phyloP scores from a whole-genome alignment of 1,140 invertebrate species.

The Cylas formicarius region DNA sequence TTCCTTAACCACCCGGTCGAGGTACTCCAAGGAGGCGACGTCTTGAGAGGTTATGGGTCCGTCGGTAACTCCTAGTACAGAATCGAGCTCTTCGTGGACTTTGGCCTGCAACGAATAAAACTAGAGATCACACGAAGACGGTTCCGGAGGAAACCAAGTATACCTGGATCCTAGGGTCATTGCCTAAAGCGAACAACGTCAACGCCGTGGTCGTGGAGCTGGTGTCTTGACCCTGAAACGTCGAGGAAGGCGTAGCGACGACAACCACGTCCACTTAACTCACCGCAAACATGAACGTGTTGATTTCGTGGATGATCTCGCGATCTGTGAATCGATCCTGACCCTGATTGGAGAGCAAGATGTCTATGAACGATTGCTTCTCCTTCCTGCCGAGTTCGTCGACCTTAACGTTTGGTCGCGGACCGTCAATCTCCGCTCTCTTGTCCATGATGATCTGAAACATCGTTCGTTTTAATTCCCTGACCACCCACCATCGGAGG shows the following conservation, averaged over 20 bases:
- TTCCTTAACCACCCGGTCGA: conserved; percentile 68
- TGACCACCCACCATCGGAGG: too few species aligned
- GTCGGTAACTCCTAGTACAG: conserved; percentile 51
- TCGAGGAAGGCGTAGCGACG: too few species aligned
- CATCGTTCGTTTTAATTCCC: conserved; percentile 21
- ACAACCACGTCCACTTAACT: conserved; percentile 10
- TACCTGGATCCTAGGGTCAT: conserved; percentile 53
- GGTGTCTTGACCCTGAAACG: conserved; percentile 66
- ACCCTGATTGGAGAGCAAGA: conserved; percentile 50
- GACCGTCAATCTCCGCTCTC: neutral
- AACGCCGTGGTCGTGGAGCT: conserved; percentile 52
- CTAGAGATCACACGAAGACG: neutral
- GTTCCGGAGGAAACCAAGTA: conserved; percentile 16
- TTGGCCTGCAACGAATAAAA: conserved; percentile 29
- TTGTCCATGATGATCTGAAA: conserved; percentile 7
- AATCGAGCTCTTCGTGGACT: conserved; percentile 57
- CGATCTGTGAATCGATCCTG: conserved; percentile 48
- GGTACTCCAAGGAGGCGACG: conserved; percentile 58
- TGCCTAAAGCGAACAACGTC: conserved; percentile 52
- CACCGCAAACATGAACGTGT: conserved; percentile 79
- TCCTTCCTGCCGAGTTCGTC: conserved; percentile 43
- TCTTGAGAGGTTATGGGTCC: conserved; percentile 54
- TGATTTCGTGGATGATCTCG: conserved; percentile 74
- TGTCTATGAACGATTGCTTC: conserved; percentile 65
- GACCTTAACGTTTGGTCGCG: too few species aligned